Conservation (phyloP, 2,888 invertebrate species). For the Drosophila gaucha region DNA sequence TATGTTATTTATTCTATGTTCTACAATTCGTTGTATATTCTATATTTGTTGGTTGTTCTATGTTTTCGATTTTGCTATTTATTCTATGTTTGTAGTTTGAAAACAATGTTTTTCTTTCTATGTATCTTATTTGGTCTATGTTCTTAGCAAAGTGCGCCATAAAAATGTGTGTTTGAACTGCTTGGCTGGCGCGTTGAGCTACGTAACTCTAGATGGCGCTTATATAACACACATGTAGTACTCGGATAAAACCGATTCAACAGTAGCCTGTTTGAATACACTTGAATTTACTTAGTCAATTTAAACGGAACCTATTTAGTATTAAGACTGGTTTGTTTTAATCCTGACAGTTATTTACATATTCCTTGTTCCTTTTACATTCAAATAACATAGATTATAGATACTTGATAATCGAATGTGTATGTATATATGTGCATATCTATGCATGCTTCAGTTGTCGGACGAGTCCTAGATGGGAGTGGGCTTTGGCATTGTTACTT, state of each 20-base stretch:
- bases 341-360: no score
- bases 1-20: not conserved
- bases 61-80: not conserved
- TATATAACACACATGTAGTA: not conserved
- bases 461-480: not conserved
- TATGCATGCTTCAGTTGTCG: no score
- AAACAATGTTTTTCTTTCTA: not conserved
- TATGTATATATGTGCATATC: not conserved
- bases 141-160: not conserved
- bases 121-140: not conserved
- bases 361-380: no score
- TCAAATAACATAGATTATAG: not conserved
- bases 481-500: not conserved
- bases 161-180: not conserved
- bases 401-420: not conserved
- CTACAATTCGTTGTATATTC: not conserved
- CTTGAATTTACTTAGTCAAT: no score
- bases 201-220: not conserved
- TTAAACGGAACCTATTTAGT: no score
- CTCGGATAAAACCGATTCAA: not conserved
- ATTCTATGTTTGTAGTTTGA: not conserved
- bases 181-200: not conserved
- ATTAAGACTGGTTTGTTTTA: no score
- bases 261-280: no score
- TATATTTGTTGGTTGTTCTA: constrained; percentile 1